Evolutionary conservation across 35 echinoderm and acorn worm genomes (phyloP).

Genomic region (Ophiothrix spiculata): DNA sequence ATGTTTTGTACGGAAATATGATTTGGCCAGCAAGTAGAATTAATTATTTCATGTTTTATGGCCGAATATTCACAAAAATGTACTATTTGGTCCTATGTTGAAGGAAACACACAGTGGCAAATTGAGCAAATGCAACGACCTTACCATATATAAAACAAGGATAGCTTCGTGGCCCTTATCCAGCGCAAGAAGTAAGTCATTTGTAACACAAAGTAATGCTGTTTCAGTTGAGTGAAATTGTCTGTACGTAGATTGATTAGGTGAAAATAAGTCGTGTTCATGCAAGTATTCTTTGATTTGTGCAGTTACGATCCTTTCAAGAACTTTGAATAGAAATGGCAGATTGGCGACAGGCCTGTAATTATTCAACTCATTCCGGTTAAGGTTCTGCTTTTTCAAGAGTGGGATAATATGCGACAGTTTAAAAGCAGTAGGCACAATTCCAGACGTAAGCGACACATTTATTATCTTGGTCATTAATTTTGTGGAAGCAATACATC

Average conservation of each 20-base stretch:
- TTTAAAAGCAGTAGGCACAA: constrained; percentile 32
- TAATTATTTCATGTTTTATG: too few species aligned
- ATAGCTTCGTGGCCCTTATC: constrained; percentile 1
- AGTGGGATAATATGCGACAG: constrained; percentile 22
- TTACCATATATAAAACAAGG: background rate
- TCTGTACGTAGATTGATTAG: constrained; percentile 44
- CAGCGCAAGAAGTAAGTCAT: constrained; percentile 1
- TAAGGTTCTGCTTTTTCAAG: constrained; percentile 27
- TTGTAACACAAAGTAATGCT: constrained; percentile 24
- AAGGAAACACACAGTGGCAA: too few species aligned
- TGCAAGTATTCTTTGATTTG: constrained; percentile 35
- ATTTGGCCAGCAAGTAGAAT: too few species aligned
- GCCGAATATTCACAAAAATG: too few species aligned
- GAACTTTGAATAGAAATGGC: constrained; percentile 30
- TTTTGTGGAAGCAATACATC: constrained; percentile 28
- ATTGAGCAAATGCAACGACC: too few species aligned
- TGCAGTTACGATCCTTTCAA: constrained; percentile 35
- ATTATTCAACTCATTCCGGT: constrained; percentile 23
- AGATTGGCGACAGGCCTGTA: constrained; percentile 47
- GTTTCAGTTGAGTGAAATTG: constrained; percentile 38
- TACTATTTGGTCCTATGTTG: too few species aligned
- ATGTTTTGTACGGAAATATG: too few species aligned
- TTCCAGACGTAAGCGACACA: constrained; percentile 14
- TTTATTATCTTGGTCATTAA: constrained; percentile 23
- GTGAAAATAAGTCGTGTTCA: background rate